phyloP scores from a whole-genome alignment of 2,797 vertebrate species.

The Urophycis tenuis region DNA sequence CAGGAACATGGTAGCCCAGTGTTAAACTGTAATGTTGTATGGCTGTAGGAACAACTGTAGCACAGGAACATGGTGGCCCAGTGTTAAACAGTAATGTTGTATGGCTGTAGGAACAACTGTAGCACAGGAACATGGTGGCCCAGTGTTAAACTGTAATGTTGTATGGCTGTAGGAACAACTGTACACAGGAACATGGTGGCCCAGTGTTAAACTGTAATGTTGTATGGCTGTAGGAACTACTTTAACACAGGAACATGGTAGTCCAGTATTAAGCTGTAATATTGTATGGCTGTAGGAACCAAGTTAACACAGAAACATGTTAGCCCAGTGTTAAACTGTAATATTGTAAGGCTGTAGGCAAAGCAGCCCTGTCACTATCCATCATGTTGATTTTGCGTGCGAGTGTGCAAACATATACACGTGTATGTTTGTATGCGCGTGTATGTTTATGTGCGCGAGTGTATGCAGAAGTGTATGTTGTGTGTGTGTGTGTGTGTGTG shows the following conservation, averaged over 20 bases:
- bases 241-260: conserved; percentile 66
- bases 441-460: conserved; percentile 33
- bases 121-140: conserved; percentile 67
- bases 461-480: too few species aligned
- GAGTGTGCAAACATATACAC: too few species aligned
- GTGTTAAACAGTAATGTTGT: conserved; percentile 65
- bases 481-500: conserved; percentile 29
- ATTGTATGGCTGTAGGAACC: conserved; percentile 10
- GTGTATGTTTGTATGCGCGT: conserved; percentile 26
- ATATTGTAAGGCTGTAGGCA: conserved; percentile 59
- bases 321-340: conserved; percentile 67
- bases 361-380: conserved; percentile 59
- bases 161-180: conserved; percentile 54
- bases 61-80: conserved; percentile 66
- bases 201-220: conserved; percentile 67
- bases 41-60: conserved; percentile 55
- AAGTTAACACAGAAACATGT: conserved; percentile 64
- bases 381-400: conserved; percentile 55
- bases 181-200: conserved; percentile 66
- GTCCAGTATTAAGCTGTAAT: conserved; percentile 59
- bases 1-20: conserved; percentile 66
- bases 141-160: conserved; percentile 67
- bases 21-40: conserved; percentile 65
- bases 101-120: conserved; percentile 54
- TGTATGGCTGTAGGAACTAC: conserved; percentile 54